A percentile compares a stretch with the other conserved stretches of the same genome.
Evolutionary conservation across 2,888 invertebrate species (phyloP).

Genomic region (Lymantria dispar): DNA sequence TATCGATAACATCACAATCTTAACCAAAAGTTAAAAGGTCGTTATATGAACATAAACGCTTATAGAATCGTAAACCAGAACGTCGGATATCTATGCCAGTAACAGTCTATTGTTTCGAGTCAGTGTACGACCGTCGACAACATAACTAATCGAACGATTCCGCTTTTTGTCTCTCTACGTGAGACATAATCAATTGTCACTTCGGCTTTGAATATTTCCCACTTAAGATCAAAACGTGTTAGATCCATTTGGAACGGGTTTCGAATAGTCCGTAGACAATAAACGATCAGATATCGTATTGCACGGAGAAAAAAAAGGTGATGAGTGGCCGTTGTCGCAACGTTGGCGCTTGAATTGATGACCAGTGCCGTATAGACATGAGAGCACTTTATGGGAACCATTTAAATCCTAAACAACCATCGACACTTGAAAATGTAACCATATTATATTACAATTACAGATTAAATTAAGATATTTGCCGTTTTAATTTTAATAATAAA

Average conservation of each 20-base stretch:
- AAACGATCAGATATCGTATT: slow-evolving; percentile 78
- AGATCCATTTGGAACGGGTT: slow-evolving; percentile 74
- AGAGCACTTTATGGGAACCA: slow-evolving; percentile 44
- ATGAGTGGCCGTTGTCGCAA: slow-evolving; percentile 64
- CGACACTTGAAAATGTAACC: slow-evolving; percentile 41
- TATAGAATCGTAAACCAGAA: slow-evolving; percentile 79
- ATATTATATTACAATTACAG: slow-evolving; percentile 57
- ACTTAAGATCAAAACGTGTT: slow-evolving; percentile 62
- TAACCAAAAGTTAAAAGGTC: slow-evolving; percentile 73
- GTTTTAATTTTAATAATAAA: neutral
- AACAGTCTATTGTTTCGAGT: slow-evolving; percentile 74
- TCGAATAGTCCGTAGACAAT: slow-evolving; percentile 62
- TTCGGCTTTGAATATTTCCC: slow-evolving; percentile 67
- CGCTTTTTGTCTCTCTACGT: slow-evolving; percentile 72
- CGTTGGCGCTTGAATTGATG: slow-evolving; percentile 69
- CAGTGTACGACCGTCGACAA: slow-evolving; percentile 70
- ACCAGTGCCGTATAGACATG: slow-evolving; percentile 47
- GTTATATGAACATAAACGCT: slow-evolving; percentile 79
- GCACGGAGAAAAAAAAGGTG: slow-evolving; percentile 73
- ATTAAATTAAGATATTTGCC: slow-evolving; percentile 52
- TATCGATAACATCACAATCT: slow-evolving; percentile 73
- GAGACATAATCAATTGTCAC: slow-evolving; percentile 78
- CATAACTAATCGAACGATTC: slow-evolving; percentile 77
- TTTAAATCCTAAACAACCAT: slow-evolving; percentile 55
- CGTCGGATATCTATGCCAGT: too few relatives aligned